Base-by-base conservation (phyloP, 1,140 invertebrate species). In the Drosophila jambulina region DNA sequence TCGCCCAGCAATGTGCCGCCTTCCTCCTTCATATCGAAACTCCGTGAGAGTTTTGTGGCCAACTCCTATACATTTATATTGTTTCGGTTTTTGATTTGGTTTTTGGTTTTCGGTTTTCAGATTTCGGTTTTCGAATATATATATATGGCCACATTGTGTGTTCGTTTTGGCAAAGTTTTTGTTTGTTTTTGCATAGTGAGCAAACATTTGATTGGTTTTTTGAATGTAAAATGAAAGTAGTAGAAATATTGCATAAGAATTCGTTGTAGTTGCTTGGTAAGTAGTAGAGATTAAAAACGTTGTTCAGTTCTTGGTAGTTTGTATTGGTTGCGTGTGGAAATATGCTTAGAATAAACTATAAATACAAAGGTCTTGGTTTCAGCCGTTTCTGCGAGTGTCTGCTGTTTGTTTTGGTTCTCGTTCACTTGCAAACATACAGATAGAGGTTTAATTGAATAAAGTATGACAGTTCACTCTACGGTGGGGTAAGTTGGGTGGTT, bases 1-100 rank as follows among this genome's bases (percentile, higher is more conserved):
- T 96, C 95, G 81, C 96, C 95, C 81, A 96, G 93, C 80, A 96
- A 93, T 75, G 94, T 94, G 75, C 96, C 96, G 46, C 96, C 95
- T 59, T 96, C 96, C 82, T 97, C 96, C 93, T 97, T 97, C 96
- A 97, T 96, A 93, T 97, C 96, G 93, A 96, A 97, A 94, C 96
- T 96, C 83, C 96, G 94, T 75, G 96, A 97, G 72, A 97, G 94
- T 93, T 97, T 97, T 94, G 97, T 96, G 76, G 96, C 96, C 93
- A 97, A 94, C 94, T 97, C 96, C 96, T 96, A 94, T 71, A 82
- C 65, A 71, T 80, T 59, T 79, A 65, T 70, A 43, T 59, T 64
- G 56, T 62, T 65, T 80, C 63, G 56, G 54, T 67, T 69, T 67
- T 58, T 51, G 45, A 36, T 9, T 42, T 21, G 19, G 38, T 65